Conservation (phyloP, 2,888 invertebrate species). For the Rhingia rostrata region DNA sequence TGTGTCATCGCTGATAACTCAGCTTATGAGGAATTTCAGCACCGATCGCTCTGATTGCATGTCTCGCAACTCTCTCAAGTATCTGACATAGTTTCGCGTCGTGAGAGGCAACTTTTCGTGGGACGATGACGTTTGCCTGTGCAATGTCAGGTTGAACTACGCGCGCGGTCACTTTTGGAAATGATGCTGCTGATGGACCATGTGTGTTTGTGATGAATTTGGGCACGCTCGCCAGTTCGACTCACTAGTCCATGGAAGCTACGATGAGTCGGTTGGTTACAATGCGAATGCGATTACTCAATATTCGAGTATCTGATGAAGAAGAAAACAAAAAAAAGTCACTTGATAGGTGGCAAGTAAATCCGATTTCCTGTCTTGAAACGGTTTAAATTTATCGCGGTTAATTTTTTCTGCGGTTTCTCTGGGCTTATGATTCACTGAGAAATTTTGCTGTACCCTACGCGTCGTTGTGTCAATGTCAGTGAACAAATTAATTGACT, state of each 20-base stretch:
- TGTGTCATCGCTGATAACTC: conserved; percentile 50
- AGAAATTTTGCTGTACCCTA: conserved; percentile 1
- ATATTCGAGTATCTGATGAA: conserved; percentile 8
- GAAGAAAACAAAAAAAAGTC: conserved; percentile 20
- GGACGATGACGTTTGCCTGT: conserved; percentile 6
- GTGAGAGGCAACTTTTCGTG: conserved; percentile 2
- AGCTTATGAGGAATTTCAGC: conserved; percentile 33
- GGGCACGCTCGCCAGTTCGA: neutral
- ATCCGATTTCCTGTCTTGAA: conserved; percentile 33
- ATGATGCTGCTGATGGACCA: neutral
- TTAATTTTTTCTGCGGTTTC: conserved; percentile 43
- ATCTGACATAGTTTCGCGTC: conserved; percentile 19
- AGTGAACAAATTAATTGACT: neutral
- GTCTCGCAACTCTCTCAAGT: neutral
- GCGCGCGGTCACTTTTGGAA: neutral
- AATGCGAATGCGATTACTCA: conserved; percentile 33
- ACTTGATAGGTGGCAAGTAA: conserved; percentile 14
- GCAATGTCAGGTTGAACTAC: neutral
- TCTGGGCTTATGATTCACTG: conserved; percentile 37
- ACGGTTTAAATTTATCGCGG: conserved; percentile 1
- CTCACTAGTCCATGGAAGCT: neutral
- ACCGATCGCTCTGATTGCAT: conserved; percentile 12
- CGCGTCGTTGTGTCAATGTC: conserved; percentile 11
- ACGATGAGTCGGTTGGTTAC: conserved; percentile 15
- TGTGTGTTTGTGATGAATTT: neutral